Percentiles rank a stretch among this genome's conserved stretches.
These are phyloP conservation scores for Danionella cerebrum DNA, from an alignment of 2,113 vertebrate species.

Conservation along the genomic window DNA sequence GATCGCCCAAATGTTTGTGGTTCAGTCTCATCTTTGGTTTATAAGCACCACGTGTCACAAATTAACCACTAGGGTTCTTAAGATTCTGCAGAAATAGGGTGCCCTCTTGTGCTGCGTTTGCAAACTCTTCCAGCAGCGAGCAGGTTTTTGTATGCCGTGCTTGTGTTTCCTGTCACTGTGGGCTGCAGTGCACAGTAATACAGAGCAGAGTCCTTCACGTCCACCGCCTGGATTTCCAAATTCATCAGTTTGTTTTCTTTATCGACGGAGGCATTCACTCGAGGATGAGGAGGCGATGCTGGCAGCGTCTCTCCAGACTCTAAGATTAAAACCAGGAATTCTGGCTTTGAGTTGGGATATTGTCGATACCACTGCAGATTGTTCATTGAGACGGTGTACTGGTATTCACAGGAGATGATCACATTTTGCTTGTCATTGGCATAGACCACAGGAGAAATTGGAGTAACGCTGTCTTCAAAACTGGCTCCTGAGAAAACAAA, in stretches of 20 bases:
- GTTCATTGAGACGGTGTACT: not conserved
- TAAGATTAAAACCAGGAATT: slow-evolving; percentile 12
- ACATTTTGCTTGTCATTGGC: not conserved
- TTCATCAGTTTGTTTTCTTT: not conserved
- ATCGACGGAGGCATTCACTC: not conserved
- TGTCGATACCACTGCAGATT: slow-evolving; percentile 34
- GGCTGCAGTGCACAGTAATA: slow-evolving; percentile 10
- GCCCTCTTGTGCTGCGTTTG: not conserved
- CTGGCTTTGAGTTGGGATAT: not conserved
- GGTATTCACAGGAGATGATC: slow-evolving; percentile 12
- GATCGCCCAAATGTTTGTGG: too few relatives aligned
- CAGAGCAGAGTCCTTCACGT: not conserved
- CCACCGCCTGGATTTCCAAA: not conserved
- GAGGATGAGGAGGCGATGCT: not conserved
- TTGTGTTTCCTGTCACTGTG: not conserved
- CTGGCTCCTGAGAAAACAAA: not conserved
- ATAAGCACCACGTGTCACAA: too few relatives aligned
- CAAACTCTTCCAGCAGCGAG: not conserved
- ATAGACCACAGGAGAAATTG: not conserved
- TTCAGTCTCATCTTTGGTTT: too few relatives aligned
- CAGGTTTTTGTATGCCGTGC: not conserved
- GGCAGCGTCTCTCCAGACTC: not conserved
- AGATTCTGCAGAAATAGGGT: not conserved
- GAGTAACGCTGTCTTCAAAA: not conserved
- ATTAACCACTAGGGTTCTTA: too few relatives aligned